Base-by-base conservation (phyloP, 92 coral and sea anemone species). In the Paragorgia papillata region DNA sequence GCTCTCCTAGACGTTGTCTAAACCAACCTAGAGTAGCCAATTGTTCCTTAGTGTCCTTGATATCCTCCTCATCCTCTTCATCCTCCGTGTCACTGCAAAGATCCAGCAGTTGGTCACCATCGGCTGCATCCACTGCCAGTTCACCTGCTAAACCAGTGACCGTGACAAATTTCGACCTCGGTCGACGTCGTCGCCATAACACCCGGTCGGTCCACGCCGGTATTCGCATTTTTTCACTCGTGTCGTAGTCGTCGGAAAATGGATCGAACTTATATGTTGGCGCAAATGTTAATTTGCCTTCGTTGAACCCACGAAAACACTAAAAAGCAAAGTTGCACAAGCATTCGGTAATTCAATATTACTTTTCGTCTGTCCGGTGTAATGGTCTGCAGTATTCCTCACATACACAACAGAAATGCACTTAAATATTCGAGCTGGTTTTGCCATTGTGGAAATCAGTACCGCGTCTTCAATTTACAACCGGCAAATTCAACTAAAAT, bases 131-230 rank as follows among this genome's bases (percentile, higher is more conserved):
- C 20, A 68, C 41, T 21, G 59, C 35, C 4, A 26, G 58, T 8
- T 48, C 41, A 7, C 53, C n/a, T 6, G n/a, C 2, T 15, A 29
- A 25, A 7, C 53, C n/a, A 6, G 53, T 2, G 2, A 18, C 33
- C 26, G 81, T 61, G 63, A 85, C 81, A n/a, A 90, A 88, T 80
- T 86, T 93, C 85, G 82, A 88, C 83, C 84, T 85, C 71, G 96
- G 96, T 87, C 80, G 90, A 21, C 98, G 84, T 70, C 98, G 90
- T 51, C 98, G 82, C 98, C 98, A 94, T 37, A 94, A 82, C 55
- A 94, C 90, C 76, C 98, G 98, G 84, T 94, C 98, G 61, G 98
- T 94, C 98, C 98, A 94, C 85, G 98, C 98, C 2, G 98, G 98
- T 41, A 86, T 85, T 4, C 98, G 86, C 98, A 94, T 67, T 79